Percentiles rank a stretch among this genome's conserved stretches.
These are phyloP conservation scores for Aphis craccivora DNA, from an alignment of 1,140 invertebrate species.

Conservation along the genomic window DNA sequence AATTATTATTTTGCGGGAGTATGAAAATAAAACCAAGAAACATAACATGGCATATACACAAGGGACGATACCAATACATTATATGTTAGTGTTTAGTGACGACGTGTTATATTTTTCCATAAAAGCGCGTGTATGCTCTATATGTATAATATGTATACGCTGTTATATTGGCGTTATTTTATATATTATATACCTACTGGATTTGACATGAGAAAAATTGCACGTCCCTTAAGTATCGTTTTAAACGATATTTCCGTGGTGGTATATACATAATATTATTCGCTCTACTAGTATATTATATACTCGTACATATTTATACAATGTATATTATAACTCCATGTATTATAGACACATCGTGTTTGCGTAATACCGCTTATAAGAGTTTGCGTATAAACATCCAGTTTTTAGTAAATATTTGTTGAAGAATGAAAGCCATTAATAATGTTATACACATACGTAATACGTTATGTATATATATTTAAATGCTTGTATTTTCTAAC, in stretches of 20 bases:
- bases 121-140: neutral
- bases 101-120: slow-evolving; percentile 9
- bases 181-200: slow-evolving; percentile 10
- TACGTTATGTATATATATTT: neutral
- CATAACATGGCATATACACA: neutral
- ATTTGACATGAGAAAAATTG: slow-evolving; percentile 17
- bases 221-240: neutral
- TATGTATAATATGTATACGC: neutral
- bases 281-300: neutral
- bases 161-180: slow-evolving; percentile 13
- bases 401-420: slow-evolving; percentile 18
- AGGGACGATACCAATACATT: neutral
- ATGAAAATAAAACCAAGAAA: neutral
- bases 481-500: neutral
- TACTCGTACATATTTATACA: neutral
- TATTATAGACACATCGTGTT: neutral
- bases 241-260: slow-evolving; percentile 2
- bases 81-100: neutral
- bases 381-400: neutral
- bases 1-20: neutral
- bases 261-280: slow-evolving; percentile 6
- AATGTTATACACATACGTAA: neutral
- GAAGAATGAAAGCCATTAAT: slow-evolving; percentile 4
- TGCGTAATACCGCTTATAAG: slow-evolving; percentile 8
- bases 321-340: neutral